Evolutionary conservation across 1,140 invertebrate species (phyloP).

Genomic region (Drosophila sucinea): DNA sequence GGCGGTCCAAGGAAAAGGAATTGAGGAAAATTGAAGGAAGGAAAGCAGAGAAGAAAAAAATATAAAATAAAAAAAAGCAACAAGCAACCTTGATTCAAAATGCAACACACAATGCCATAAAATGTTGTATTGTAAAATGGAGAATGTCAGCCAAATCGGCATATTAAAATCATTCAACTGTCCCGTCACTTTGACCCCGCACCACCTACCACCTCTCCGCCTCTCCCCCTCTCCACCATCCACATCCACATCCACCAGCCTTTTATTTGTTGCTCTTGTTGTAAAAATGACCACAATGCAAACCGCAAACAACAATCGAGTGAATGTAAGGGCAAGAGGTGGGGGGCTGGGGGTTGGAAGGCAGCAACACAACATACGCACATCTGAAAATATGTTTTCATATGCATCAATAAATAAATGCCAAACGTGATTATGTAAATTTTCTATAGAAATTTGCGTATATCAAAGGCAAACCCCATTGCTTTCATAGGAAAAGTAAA

Average conservation of each 20-base stretch:
- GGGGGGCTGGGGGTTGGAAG: not conserved
- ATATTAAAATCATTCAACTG: conserved; percentile 76
- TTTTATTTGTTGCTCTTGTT: conserved; percentile 13
- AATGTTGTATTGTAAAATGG: conserved; percentile 69
- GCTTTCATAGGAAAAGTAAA: conserved; percentile 50
- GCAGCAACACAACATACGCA: conserved; percentile 16
- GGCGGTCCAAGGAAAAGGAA: not conserved
- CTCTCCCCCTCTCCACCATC: not conserved
- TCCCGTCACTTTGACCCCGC: conserved; percentile 48
- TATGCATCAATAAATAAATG: conserved; percentile 81
- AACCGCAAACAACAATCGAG: conserved; percentile 35
- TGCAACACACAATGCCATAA: conserved; percentile 73
- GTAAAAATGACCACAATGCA: conserved; percentile 42
- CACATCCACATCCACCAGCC: not conserved
- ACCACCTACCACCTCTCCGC: not conserved
- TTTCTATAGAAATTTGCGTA: conserved; percentile 67
- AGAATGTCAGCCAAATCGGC: conserved; percentile 54
- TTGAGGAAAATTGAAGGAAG: conserved; percentile 2
- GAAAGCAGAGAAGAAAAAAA: not conserved
- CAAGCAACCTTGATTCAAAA: conserved; percentile 56
- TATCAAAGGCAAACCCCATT: conserved; percentile 33
- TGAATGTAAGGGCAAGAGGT: not conserved
- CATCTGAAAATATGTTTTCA: conserved; percentile 65
- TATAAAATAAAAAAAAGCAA: conserved; percentile 1
- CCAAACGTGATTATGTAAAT: conserved; percentile 81